phyloP scores from a whole-genome alignment of 2,113 vertebrate genomes.

The Stercorarius parasiticus region DNA sequence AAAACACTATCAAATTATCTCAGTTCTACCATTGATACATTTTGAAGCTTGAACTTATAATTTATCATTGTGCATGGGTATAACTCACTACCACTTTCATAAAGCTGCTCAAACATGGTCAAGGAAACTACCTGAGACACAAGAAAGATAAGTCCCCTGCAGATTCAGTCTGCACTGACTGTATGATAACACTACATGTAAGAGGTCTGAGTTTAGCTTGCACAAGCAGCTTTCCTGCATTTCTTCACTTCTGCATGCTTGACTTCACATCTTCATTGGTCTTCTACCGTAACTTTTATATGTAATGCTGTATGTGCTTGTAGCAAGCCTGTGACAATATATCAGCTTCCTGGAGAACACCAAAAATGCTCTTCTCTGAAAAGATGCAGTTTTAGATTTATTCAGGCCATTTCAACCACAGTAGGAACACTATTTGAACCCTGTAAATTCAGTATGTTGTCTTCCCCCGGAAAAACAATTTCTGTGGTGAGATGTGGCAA shows the following conservation, averaged over 20 bases:
- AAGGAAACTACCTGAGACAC: background rate
- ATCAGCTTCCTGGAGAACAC: background rate
- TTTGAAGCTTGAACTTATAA: background rate
- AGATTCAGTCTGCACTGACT: background rate
- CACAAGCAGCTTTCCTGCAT: background rate
- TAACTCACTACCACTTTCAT: background rate
- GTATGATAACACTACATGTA: background rate
- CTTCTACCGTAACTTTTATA: background rate
- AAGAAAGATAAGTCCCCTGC: background rate
- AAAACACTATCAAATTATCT: background rate
- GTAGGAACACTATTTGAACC: background rate
- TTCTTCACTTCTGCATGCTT: conserved; percentile 3
- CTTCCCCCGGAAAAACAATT: background rate
- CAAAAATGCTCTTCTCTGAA: background rate
- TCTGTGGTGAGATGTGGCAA: background rate
- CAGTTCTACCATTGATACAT: background rate
- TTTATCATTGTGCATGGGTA: background rate
- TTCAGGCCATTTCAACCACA: background rate
- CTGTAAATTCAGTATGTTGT: background rate
- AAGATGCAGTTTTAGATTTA: background rate
- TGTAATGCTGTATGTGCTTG: background rate
- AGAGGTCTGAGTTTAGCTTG: background rate
- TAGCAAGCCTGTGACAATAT: background rate
- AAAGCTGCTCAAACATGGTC: background rate
- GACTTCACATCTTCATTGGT: background rate